Evolutionary conservation across 2,113 vertebrate species (phyloP).

Genomic region (Sceloporus tristichus): DNA sequence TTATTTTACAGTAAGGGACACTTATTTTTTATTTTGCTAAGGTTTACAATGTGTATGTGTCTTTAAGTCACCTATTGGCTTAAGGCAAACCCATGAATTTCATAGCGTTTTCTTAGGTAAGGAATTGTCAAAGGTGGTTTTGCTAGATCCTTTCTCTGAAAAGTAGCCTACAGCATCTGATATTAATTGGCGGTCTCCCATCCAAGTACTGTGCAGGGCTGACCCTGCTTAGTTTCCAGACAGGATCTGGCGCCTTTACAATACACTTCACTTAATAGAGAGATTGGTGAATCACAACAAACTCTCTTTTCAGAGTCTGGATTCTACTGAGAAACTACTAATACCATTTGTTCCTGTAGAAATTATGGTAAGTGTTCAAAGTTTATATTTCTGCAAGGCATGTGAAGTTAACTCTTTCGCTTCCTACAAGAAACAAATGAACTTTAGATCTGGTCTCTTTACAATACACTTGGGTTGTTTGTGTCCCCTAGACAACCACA

Average conservation of each 20-base stretch:
- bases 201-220: too few species aligned
- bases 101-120: too few species aligned
- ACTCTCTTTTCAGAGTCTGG: constrained; percentile 76
- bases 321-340: constrained; percentile 85
- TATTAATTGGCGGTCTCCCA: too few species aligned
- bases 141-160: too few species aligned
- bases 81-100: too few species aligned
- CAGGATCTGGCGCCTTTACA: not conserved
- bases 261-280: not conserved
- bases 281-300: constrained; percentile 43
- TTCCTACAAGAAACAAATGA: not conserved
- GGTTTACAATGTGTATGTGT: not conserved
- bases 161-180: too few species aligned
- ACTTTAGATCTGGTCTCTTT: not conserved
- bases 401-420: not conserved
- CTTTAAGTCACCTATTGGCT: too few species aligned
- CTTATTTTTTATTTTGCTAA: not conserved
- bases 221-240: too few species aligned
- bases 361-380: constrained; percentile 70
- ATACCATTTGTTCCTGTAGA: constrained; percentile 72
- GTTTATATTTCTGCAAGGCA: constrained; percentile 15
- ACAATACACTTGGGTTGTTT: too few species aligned
- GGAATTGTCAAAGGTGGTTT: too few species aligned
- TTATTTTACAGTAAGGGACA: constrained; percentile 12
- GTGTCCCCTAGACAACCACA: not conserved